These are phyloP conservation scores for Pollenia griseotomentosa DNA, from an alignment of 2,888 invertebrate genomes.

Conservation along the genomic window DNA sequence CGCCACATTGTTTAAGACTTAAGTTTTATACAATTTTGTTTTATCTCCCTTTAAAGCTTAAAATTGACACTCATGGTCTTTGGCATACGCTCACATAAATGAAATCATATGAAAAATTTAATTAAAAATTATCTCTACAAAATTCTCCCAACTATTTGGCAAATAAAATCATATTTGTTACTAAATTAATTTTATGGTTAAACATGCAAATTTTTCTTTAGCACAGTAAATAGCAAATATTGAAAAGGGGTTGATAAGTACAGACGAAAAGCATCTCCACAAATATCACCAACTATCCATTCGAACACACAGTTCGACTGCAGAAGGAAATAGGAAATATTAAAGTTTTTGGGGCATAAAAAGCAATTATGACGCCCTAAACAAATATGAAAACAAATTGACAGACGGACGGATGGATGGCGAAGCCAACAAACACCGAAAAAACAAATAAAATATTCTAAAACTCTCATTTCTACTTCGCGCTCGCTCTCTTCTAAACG, in stretches of 20 bases:
- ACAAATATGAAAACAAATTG: conserved; percentile 76
- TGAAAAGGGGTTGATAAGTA: conserved; percentile 4
- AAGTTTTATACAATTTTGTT: too few species aligned
- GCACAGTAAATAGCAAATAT: conserved; percentile 23
- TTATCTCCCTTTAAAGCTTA: too few species aligned
- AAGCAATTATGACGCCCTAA: conserved; percentile 81
- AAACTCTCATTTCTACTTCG: conserved; percentile 4
- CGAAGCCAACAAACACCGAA: conserved; percentile 72
- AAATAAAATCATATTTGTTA: conserved; percentile 62
- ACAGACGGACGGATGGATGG: conserved; percentile 74
- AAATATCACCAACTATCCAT: not conserved
- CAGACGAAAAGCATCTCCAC: conserved; percentile 3
- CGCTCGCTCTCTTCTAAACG: not conserved
- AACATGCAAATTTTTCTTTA: conserved; percentile 57
- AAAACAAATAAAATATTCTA: conserved; percentile 56
- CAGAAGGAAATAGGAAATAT: conserved; percentile 70
- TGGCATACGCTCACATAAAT: not conserved
- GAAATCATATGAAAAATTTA: conserved; percentile 44
- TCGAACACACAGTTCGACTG: not conserved
- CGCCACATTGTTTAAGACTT: too few species aligned
- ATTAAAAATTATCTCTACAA: conserved; percentile 47
- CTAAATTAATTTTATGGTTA: conserved; percentile 65
- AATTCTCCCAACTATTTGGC: conserved; percentile 45
- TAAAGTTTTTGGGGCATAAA: conserved; percentile 77
- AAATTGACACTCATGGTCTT: not conserved